Conservation (phyloP, 2,888 invertebrate genomes). For the Heliconius erato region DNA sequence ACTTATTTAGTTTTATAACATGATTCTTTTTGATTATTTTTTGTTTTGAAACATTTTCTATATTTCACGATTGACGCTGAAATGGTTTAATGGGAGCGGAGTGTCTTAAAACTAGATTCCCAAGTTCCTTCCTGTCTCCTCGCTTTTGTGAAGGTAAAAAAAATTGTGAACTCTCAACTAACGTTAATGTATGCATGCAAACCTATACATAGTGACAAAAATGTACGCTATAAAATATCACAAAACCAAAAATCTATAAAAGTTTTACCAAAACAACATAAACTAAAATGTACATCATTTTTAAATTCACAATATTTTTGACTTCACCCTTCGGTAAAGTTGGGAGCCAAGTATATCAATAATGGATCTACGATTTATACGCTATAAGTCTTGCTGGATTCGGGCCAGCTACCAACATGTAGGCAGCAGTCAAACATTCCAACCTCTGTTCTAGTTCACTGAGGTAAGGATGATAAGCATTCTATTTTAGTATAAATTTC, state of each 20-base stretch:
- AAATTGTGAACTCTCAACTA: background rate
- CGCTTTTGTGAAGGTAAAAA: too few relatives aligned
- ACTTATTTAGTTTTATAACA: background rate
- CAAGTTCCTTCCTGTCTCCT: too few relatives aligned
- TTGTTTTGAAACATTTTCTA: too few relatives aligned
- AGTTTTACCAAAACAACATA: background rate
- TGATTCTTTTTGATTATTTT: too few relatives aligned
- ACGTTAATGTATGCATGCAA: background rate
- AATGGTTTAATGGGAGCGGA: too few relatives aligned
- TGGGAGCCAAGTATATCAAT: conserved; percentile 30
- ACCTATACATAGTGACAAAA: background rate
- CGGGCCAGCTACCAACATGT: conserved; percentile 16
- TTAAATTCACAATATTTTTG: conserved; percentile 9
- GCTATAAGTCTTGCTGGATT: conserved; percentile 24
- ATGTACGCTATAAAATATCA: background rate
- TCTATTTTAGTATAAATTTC: conserved; percentile 19
- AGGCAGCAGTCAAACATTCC: conserved; percentile 7
- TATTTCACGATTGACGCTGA: too few relatives aligned
- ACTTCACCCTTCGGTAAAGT: background rate
- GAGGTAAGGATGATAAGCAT: conserved; percentile 32
- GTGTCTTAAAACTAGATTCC: too few relatives aligned
- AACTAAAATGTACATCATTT: conserved; percentile 2
- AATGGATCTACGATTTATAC: conserved; percentile 28
- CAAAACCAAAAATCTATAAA: background rate
- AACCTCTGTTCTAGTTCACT: background rate